These are phyloP conservation scores for Lasioglossum malachurum DNA, from an alignment of 2,888 invertebrate genomes.

Conservation along the genomic window DNA sequence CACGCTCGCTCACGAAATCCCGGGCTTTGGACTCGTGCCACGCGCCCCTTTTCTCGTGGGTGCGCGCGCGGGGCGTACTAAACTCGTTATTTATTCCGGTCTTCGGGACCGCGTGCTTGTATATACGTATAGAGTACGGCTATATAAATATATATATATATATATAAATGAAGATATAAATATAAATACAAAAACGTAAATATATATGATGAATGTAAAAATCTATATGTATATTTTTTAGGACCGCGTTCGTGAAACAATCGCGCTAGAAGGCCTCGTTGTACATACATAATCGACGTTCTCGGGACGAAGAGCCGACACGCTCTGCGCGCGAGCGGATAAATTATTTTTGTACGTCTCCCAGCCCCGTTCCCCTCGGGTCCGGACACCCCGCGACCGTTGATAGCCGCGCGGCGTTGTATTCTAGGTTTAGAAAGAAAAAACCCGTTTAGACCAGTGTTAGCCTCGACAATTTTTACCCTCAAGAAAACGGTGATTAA, in stretches of 20 bases:
- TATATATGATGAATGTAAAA: constrained; percentile 32
- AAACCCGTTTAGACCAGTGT: constrained; percentile 67
- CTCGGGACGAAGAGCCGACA: constrained; percentile 36
- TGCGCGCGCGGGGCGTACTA: constrained; percentile 21
- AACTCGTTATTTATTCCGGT: constrained; percentile 66
- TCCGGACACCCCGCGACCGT: constrained; percentile 1
- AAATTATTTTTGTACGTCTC: constrained; percentile 70
- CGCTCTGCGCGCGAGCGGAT: constrained; percentile 36
- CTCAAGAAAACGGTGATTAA: constrained; percentile 73
- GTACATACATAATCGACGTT: constrained; percentile 61
- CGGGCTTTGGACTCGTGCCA: constrained; percentile 31
- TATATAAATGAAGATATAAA: constrained; percentile 57
- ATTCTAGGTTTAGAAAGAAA: constrained; percentile 42
- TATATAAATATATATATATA: constrained; percentile 39
- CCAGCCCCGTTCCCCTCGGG: constrained; percentile 35
- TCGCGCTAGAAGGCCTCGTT: constrained; percentile 34
- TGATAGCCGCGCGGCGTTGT: constrained; percentile 22
- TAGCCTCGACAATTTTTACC: constrained; percentile 24
- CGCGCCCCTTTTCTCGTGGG: neutral
- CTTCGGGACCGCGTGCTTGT: constrained; percentile 61
- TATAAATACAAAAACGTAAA: constrained; percentile 34
- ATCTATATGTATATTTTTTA: constrained; percentile 59
- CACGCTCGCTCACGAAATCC: neutral
- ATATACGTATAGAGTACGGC: constrained; percentile 61
- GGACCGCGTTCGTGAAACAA: constrained; percentile 36